Evolutionary conservation across 2,797 vertebrate genomes (phyloP), one percentile per base, ranked within the genome.

Genomic region (Notolepis coatsorum): DNA sequence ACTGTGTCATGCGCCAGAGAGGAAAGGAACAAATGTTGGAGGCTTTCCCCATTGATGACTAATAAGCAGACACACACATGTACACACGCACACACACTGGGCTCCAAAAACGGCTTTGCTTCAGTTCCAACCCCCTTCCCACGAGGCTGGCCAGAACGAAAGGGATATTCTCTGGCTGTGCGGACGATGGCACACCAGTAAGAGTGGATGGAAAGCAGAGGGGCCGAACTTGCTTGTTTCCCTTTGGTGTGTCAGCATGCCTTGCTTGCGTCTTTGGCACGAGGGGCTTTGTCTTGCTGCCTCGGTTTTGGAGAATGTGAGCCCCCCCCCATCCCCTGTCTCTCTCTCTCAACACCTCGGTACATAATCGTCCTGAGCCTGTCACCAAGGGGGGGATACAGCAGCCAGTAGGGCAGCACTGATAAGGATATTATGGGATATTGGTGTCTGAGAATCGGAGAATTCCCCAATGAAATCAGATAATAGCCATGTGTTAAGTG

Each of bases 21-120:
- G 82, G 71, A 84, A 74, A 67, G 57, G 84, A 88, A 88, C 84
- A 87, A 89, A 85, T 73, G 68, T 66, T 84, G 84, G 79, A 85
- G n/a, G 84, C 84, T 75, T 83, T 82, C 78, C 67, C 73, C 77
- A 71, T 85, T 85, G 82, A 85, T 89, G 87, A 87, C 82, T 86
- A 87, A 89, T 84, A 78, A 73, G 62, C 69, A 78, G 49, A 81
- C 50, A 67, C 68, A 63, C 76, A 62, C 61, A 61, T 56, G 48
- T 46, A 47, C 30, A 62, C 13, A 5, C 35, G n/a, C 13, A 24
- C 9, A 17, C 33, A 4, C 9, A 62, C 54, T 13, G 7, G 57
- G 67, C 69, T 87, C 82, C 80, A 85, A 79, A 82, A 80, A 51
- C 52, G 27, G 78, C 55, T 83, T 77, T 71, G 66, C 81, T 51